phyloP scores from a whole-genome alignment of 2,797 vertebrate genomes.

The Pseudopleuronectes americanus region DNA sequence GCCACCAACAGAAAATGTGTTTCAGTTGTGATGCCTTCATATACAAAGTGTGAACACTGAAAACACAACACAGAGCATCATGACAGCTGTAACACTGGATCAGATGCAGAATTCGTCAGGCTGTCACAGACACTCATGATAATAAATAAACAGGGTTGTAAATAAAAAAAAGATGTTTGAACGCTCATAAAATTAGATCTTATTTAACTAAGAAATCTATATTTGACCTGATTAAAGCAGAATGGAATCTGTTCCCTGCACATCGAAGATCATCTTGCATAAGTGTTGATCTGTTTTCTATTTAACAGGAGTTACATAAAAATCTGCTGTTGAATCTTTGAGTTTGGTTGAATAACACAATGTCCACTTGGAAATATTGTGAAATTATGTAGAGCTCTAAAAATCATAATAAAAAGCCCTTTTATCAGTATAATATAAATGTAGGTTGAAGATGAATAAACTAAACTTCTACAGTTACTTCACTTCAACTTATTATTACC shows the following conservation, averaged over 20 bases:
- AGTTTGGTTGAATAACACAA: too few species aligned
- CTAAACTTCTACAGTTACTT: too few species aligned
- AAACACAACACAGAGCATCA: not conserved
- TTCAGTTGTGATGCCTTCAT: not conserved
- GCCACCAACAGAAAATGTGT: too few species aligned
- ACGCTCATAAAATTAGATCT: not conserved
- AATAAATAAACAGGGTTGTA: not conserved
- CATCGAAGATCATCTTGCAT: too few species aligned
- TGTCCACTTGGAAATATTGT: not conserved
- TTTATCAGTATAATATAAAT: too few species aligned
- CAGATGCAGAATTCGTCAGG: not conserved
- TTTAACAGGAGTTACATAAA: too few species aligned
- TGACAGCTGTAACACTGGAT: constrained; percentile 6
- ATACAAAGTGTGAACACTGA: not conserved
- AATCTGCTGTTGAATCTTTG: too few species aligned
- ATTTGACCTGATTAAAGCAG: not conserved
- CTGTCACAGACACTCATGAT: too few species aligned
- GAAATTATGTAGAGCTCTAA: not conserved
- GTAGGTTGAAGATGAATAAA: too few species aligned
- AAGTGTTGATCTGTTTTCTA: too few species aligned
- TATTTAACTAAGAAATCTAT: not conserved
- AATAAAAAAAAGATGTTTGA: not conserved
- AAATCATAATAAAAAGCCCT: not conserved
- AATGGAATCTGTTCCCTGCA: not conserved
- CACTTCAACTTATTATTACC: not conserved